Percentiles rank a stretch among this genome's conserved stretches.
These are phyloP conservation scores for Rotaria macrura DNA, from an alignment of 2,888 invertebrate genomes.

Conservation along the genomic window DNA sequence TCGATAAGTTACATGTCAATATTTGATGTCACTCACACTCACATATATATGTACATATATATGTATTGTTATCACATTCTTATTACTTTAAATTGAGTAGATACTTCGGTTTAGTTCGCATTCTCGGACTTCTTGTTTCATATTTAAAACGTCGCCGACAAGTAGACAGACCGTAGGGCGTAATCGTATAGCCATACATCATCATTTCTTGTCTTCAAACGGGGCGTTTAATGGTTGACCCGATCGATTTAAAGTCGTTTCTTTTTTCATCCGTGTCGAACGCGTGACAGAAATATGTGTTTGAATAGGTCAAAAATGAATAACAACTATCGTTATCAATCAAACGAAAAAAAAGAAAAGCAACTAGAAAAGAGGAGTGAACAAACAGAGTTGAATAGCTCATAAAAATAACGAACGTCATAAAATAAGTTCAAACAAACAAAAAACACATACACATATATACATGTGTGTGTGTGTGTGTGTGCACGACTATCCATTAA, in stretches of 20 bases:
- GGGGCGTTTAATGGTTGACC: background rate
- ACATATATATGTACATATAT: too few relatives aligned
- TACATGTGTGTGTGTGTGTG: background rate
- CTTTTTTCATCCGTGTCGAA: constrained; percentile 7
- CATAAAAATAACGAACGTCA: background rate
- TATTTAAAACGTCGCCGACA: background rate
- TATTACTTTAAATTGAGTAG: background rate
- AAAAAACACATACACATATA: background rate
- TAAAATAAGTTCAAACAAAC: background rate
- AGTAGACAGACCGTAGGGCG: background rate
- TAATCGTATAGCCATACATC: background rate
- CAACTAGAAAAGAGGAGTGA: background rate
- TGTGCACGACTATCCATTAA: background rate
- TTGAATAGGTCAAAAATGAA: constrained; percentile 3
- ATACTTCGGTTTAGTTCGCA: background rate
- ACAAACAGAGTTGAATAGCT: background rate
- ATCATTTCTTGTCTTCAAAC: constrained; percentile 15
- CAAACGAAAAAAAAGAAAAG: background rate
- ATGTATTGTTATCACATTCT: background rate
- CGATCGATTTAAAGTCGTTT: constrained; percentile 7
- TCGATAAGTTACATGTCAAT: background rate
- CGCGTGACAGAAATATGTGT: constrained; percentile 12
- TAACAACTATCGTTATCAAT: constrained; percentile 11
- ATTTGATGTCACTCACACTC: background rate
- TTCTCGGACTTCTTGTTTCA: background rate